Evolutionary conservation across 2,797 vertebrate species (phyloP), one percentile per base, ranked within the genome.

Genomic region (Psittacula derbiana): DNA sequence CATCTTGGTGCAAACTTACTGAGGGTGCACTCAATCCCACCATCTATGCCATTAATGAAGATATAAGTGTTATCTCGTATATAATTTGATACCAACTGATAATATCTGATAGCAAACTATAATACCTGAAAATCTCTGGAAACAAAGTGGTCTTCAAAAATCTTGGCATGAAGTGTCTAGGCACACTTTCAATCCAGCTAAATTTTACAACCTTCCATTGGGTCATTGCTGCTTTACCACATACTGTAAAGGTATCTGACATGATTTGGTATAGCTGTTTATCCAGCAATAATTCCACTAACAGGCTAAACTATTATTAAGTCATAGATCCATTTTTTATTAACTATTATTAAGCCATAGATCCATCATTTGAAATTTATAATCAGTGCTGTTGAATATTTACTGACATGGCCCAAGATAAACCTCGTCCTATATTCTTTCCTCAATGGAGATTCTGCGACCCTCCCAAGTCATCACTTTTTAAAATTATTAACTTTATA

Each of bases 361-460:
- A 43, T 46, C 28, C 13, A 66, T 12, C 52, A 31, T 55, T 74
- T 46, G 74, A 62, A 50, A 58, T 71, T 50, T 47, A 33, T 49
- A 70, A 58, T 21, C 5, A 66, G 17, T 1, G 6, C 8, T 49
- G 8, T 52, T 2, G 4, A 47, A 70, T 5, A 38, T 18, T 36
- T 38, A 44, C 20, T 18, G 12, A 91, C 49, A 61, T 38, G 4
- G 6, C 4, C 23, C 8, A 36, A 28, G 20, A 15, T 38, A 71
- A 65, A 65, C 12, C 3, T 72, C 2, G 1, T 50, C 24, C 18
- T 53, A 12, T 33, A 50, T 50, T 46, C 36, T 80, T 83, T 52
- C 2, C 6, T 60, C 7, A 83, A 2, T 1, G 1, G 23, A 8
- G 8, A 3, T 38, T 75, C 6, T 12, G 50, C 46, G 17, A 49